Conservation (phyloP, 1,140 invertebrate species). For the Trypoxylus dichotomus region DNA sequence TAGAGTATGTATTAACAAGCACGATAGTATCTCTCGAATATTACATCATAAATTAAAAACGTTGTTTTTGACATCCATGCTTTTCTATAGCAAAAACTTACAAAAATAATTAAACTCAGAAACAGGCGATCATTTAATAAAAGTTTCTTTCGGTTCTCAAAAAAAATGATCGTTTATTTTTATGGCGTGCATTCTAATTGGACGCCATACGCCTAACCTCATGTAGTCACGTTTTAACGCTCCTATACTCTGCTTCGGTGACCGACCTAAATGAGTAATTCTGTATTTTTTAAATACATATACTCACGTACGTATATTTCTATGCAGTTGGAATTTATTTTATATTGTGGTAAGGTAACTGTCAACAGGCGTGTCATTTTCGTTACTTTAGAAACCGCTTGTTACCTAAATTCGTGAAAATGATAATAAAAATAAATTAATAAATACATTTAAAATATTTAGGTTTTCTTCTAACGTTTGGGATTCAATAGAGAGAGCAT, state of each 20-base stretch:
- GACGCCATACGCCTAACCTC: not conserved
- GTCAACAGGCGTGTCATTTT: no score
- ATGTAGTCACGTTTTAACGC: constrained; percentile 6
- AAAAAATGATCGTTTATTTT: not conserved
- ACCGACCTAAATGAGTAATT: not conserved
- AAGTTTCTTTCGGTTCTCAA: not conserved
- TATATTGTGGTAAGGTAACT: no score
- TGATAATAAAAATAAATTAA: no score
- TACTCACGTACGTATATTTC: no score
- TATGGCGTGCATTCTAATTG: not conserved
- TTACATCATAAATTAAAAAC: not conserved
- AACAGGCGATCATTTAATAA: not conserved
- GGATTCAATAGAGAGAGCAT: no score
- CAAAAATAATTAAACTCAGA: not conserved
- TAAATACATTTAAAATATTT: no score
- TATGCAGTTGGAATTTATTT: no score
- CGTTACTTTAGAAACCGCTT: no score
- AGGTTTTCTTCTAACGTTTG: no score
- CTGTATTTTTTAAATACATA: not conserved
- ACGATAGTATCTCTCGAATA: not conserved
- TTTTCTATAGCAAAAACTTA: not conserved
- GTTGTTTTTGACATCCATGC: not conserved
- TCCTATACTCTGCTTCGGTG: not conserved
- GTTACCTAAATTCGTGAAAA: no score
- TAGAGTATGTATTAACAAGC: not conserved